These are phyloP conservation scores for Onychomys leucogaster DNA, from an alignment of 2,797 vertebrate genomes.

Conservation along the genomic window DNA sequence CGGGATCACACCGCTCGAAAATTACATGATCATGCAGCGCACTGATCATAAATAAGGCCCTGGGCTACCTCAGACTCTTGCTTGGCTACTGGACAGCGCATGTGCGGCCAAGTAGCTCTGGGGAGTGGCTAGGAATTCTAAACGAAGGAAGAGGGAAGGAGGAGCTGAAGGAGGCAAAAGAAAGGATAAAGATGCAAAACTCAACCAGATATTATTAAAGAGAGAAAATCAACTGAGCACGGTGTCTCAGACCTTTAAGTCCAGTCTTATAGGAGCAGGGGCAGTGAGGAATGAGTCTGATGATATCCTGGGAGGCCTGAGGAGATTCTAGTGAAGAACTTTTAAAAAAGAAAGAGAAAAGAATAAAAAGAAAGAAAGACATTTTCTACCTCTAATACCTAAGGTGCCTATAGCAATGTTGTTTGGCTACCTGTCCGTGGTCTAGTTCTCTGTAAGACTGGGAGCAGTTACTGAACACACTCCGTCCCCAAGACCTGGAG, in stretches of 20 bases:
- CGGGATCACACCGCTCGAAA: too few species aligned
- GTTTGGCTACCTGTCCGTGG: too few species aligned
- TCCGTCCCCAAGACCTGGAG: background rate
- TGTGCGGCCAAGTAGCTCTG: too few species aligned
- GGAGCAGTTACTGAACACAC: background rate
- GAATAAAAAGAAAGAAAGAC: background rate
- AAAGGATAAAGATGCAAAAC: background rate
- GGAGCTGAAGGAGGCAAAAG: background rate
- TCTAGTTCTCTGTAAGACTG: background rate
- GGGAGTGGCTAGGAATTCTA: too few species aligned
- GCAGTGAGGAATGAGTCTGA: background rate
- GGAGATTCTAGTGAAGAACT: background rate
- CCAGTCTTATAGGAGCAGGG: too few species aligned
- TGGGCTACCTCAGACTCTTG: too few species aligned
- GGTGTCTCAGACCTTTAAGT: background rate
- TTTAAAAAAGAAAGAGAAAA: rapidly evolving
- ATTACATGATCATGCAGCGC: too few species aligned
- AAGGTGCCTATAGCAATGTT: background rate
- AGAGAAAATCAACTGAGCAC: background rate
- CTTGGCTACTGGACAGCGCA: too few species aligned
- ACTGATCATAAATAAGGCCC: too few species aligned
- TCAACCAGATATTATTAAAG: background rate
- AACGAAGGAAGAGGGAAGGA: too few species aligned
- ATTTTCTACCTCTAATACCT: background rate
- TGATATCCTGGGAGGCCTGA: background rate